These are phyloP conservation scores for Labeo catla DNA, from an alignment of 2,113 vertebrate genomes.

Conservation along the genomic window DNA sequence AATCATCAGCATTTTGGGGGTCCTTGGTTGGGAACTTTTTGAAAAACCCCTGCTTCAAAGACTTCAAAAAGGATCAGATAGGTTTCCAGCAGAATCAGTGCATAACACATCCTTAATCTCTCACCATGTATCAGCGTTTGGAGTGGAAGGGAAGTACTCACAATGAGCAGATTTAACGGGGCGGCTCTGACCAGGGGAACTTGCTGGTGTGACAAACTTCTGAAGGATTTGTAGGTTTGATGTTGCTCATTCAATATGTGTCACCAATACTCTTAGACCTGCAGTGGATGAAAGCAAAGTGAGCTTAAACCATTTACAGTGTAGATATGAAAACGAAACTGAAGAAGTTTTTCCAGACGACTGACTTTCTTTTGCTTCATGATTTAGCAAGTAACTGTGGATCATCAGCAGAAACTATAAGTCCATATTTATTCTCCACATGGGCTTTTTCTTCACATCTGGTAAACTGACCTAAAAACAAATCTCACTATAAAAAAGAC, in stretches of 20 bases:
- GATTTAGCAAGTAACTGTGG: constrained; percentile 68
- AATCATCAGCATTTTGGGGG: neutral
- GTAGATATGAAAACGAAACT: neutral
- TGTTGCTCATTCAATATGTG: constrained; percentile 65
- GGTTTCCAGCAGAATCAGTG: neutral
- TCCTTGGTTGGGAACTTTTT: neutral
- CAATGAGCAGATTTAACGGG: constrained; percentile 56
- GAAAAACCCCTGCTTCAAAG: neutral
- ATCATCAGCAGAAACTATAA: constrained; percentile 73
- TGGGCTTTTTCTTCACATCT: constrained; percentile 41
- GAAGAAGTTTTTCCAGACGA: neutral
- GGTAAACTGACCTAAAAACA: constrained; percentile 30
- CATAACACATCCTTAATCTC: neutral
- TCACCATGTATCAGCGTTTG: constrained; percentile 73
- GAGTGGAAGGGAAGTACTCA: constrained; percentile 78
- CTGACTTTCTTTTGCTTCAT: constrained; percentile 74
- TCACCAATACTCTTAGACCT: constrained; percentile 79
- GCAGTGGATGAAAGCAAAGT: constrained; percentile 16
- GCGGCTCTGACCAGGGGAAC: constrained; percentile 25
- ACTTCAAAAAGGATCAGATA: neutral
- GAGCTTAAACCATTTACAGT: neutral
- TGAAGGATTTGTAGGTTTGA: constrained; percentile 59
- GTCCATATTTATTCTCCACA: constrained; percentile 58
- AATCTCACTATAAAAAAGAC: neutral
- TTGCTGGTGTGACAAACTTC: constrained; percentile 50